These are phyloP conservation scores for Ataeniobius toweri DNA, from an alignment of 2,797 vertebrate species.

Conservation along the genomic window DNA sequence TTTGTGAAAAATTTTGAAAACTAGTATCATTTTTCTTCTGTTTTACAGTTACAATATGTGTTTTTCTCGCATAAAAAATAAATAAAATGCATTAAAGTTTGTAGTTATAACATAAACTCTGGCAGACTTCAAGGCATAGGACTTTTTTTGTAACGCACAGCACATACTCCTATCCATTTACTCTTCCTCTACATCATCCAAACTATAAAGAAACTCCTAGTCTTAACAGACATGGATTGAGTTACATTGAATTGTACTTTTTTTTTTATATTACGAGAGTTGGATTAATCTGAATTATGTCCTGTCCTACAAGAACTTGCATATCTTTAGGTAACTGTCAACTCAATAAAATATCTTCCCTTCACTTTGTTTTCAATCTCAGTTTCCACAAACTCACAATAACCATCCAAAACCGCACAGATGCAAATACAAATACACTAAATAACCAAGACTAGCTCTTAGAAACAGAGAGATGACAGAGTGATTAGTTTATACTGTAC, in stretches of 20 bases:
- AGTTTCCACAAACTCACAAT: background rate
- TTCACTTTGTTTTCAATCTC: background rate
- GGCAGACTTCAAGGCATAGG: background rate
- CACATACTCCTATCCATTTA: background rate
- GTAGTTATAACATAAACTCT: background rate
- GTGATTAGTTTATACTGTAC: constrained; percentile 8
- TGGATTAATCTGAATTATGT: background rate
- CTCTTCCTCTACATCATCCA: background rate
- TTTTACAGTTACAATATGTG: too few relatives aligned
- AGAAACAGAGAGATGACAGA: constrained; percentile 6
- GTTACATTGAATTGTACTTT: background rate
- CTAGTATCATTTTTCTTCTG: too few relatives aligned
- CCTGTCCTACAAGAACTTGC: background rate
- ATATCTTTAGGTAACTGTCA: background rate
- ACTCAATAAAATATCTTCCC: background rate
- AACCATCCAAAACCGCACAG: background rate
- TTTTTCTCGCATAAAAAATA: background rate
- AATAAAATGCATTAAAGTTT: background rate
- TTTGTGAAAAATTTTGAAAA: too few relatives aligned
- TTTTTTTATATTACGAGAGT: background rate
- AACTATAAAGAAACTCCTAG: background rate
- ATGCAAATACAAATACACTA: background rate
- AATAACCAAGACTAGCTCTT: background rate
- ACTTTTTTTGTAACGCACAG: background rate
- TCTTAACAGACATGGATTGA: background rate